Evolutionary conservation across 2,113 vertebrate species (phyloP).

Genomic region (Dicentrarchus labrax): DNA sequence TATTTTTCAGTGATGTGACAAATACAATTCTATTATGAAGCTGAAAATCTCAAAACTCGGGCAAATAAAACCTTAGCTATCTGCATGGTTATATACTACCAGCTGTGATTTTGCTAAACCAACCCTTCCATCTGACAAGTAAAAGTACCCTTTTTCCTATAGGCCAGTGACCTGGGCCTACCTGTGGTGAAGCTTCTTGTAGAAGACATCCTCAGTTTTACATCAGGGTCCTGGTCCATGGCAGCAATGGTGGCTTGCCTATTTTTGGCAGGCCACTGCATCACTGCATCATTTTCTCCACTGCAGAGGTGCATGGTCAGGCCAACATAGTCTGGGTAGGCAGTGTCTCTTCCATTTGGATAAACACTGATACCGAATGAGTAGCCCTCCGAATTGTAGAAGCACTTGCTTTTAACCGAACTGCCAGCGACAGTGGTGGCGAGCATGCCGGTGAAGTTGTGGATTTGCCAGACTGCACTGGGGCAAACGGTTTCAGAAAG

Average conservation of each 20-base stretch:
- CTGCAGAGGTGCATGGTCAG: slow-evolving; percentile 90
- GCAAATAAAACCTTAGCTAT: neutral
- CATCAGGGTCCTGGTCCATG: slow-evolving; percentile 90
- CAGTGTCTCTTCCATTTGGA: slow-evolving; percentile 72
- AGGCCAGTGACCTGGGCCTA: neutral
- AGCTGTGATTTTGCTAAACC: neutral
- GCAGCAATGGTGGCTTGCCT: slow-evolving; percentile 85
- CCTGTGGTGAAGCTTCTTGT: slow-evolving; percentile 89
- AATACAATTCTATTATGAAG: neutral
- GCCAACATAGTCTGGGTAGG: slow-evolving; percentile 66
- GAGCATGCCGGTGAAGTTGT: slow-evolving; percentile 84
- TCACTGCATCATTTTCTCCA: slow-evolving; percentile 88
- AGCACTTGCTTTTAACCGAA: slow-evolving; percentile 80
- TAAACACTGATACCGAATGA: slow-evolving; percentile 85
- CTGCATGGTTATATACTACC: neutral
- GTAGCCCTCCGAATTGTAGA: slow-evolving; percentile 91
- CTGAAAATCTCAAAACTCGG: neutral
- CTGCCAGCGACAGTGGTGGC: neutral
- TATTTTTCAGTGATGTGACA: too few relatives aligned
- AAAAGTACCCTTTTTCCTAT: neutral
- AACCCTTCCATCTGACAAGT: neutral
- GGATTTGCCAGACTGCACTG: slow-evolving; percentile 87
- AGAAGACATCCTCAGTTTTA: slow-evolving; percentile 89
- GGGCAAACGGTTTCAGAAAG: slow-evolving; percentile 90
- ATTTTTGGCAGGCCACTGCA: slow-evolving; percentile 91